Evolutionary conservation across 1,140 invertebrate species (phyloP).

Genomic region (Drosophila lowei): DNA sequence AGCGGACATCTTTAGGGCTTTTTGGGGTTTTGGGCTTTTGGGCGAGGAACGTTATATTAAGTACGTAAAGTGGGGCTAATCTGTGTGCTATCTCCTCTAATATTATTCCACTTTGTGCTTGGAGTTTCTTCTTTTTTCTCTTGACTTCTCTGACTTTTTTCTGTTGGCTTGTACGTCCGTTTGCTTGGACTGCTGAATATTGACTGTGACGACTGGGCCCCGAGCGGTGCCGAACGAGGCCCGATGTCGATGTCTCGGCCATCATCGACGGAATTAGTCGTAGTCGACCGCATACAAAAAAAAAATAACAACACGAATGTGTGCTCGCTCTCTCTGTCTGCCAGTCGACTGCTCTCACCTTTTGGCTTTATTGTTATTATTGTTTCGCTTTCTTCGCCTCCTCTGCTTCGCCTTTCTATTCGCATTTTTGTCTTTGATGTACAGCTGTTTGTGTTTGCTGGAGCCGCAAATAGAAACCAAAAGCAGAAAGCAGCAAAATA

Average conservation of each 20-base stretch:
- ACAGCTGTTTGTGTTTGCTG: conserved; percentile 52
- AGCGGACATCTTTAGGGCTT: conserved; percentile 62
- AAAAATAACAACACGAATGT: conserved; percentile 26
- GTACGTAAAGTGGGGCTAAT: conserved; percentile 42
- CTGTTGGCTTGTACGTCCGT: conserved; percentile 48
- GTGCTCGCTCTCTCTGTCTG: conserved; percentile 3
- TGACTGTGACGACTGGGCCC: conserved; percentile 58
- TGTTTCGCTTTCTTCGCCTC: conserved; percentile 19
- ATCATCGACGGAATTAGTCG: conserved; percentile 75
- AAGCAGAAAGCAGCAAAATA: conserved; percentile 6
- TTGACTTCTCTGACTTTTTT: neutral
- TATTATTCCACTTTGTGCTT: conserved; percentile 17
- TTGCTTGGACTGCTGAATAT: conserved; percentile 62
- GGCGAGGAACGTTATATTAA: conserved; percentile 39
- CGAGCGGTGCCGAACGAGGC: conserved; percentile 34
- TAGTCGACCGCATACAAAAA: conserved; percentile 38
- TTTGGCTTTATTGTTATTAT: conserved; percentile 52
- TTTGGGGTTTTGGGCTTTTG: conserved; percentile 15
- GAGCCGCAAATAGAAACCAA: conserved; percentile 69
- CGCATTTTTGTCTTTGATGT: conserved; percentile 23
- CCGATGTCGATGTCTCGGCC: conserved; percentile 21
- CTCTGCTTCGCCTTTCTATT: conserved; percentile 17
- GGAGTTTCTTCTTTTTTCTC: neutral
- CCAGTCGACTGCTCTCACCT: conserved; percentile 38
- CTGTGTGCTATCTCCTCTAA: conserved; percentile 10